A percentile compares a stretch with the other conserved stretches of the same genome.
phyloP scores from a whole-genome alignment of 1,140 invertebrate genomes.

The Caerostris extrusa region DNA sequence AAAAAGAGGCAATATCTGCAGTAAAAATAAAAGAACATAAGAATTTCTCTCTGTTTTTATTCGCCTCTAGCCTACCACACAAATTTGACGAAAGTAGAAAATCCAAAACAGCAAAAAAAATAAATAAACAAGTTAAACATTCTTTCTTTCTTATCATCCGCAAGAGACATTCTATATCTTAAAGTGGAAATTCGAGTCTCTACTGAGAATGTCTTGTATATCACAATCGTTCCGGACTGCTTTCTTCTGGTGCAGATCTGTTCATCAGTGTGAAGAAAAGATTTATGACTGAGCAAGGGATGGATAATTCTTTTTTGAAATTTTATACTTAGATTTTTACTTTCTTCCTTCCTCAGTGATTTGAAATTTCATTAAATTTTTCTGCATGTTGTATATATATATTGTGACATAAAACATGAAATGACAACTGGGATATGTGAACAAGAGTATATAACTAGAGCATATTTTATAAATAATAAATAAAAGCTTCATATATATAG shows the following conservation, averaged over 20 bases:
- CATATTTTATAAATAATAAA: too few species aligned
- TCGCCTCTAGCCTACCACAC: neutral
- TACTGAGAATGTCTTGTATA: neutral
- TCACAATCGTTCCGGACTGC: neutral
- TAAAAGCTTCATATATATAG: too few species aligned
- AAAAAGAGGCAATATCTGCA: neutral
- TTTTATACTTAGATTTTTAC: neutral
- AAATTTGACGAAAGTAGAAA: conserved; percentile 14
- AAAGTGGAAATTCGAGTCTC: neutral
- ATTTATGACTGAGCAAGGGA: neutral
- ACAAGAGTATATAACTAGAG: too few species aligned
- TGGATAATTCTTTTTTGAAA: neutral
- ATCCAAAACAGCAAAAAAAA: neutral
- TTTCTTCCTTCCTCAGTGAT: neutral
- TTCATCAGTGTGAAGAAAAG: conserved; percentile 1
- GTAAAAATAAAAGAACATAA: neutral
- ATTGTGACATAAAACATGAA: too few species aligned
- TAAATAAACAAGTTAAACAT: conserved; percentile 10
- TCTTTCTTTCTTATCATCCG: conserved; percentile 9
- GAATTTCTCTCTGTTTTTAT: neutral
- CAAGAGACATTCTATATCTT: neutral
- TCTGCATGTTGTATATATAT: too few species aligned
- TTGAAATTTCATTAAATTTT: too few species aligned
- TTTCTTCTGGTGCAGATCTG: neutral
- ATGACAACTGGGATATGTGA: too few species aligned